phyloP scores from a whole-genome alignment of 1,140 invertebrate genomes.

The Sarcophaga bullata region DNA sequence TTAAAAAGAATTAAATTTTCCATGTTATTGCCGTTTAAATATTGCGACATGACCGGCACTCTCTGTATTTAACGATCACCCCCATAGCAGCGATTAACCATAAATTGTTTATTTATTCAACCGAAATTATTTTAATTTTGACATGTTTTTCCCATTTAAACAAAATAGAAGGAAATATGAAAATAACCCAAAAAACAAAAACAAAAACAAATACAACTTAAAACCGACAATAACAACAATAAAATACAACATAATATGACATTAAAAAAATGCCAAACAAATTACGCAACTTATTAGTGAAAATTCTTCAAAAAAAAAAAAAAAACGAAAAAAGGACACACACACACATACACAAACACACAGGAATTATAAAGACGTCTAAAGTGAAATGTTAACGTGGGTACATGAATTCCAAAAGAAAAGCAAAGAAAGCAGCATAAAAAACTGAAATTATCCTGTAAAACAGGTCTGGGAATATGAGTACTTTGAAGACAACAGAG shows the following conservation, averaged over 20 bases:
- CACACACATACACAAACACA: too few species aligned
- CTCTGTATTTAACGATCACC: too few species aligned
- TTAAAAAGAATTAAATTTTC: too few species aligned
- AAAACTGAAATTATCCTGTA: slow-evolving; percentile 18
- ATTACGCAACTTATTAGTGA: slow-evolving; percentile 19
- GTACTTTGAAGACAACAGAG: background rate
- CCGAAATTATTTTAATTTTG: slow-evolving; percentile 24
- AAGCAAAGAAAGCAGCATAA: background rate
- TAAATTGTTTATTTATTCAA: slow-evolving; percentile 22
- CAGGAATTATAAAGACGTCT: too few species aligned
- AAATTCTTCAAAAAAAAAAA: background rate
- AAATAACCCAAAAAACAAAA: background rate
- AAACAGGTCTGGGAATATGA: slow-evolving; percentile 18
- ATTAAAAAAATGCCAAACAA: background rate
- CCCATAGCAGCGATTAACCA: background rate
- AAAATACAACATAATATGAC: background rate
- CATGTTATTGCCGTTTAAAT: too few species aligned
- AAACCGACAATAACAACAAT: background rate
- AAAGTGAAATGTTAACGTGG: background rate
- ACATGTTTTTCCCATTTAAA: background rate
- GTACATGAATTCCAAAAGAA: background rate
- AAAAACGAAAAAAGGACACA: background rate
- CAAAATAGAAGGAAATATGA: background rate
- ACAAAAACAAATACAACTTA: too few species aligned
- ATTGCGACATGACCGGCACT: too few species aligned